A percentile compares a stretch with the other conserved stretches of the same genome.
Evolutionary conservation across 2,888 invertebrate species (phyloP).

Genomic region (Empis stercorea): DNA sequence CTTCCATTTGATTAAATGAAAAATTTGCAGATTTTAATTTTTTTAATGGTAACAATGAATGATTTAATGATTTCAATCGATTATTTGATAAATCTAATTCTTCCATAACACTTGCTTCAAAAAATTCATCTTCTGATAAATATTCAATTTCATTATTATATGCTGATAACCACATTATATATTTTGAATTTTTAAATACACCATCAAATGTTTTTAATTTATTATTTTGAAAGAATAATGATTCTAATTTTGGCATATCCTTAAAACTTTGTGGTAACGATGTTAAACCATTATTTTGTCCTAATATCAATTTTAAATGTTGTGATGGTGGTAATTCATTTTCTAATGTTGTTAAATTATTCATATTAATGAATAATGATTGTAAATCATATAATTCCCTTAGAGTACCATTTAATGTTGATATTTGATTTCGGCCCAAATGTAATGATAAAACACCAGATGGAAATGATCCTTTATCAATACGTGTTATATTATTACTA

Average conservation of each 20-base stretch:
- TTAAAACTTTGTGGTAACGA: constrained; percentile 59
- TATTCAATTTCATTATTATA: constrained; percentile 61
- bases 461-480: constrained; percentile 61
- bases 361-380: constrained; percentile 67
- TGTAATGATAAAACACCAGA: constrained; percentile 54
- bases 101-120: constrained; percentile 54
- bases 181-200: constrained; percentile 53
- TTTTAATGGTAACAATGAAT: constrained; percentile 55
- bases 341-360: constrained; percentile 60
- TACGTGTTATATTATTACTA: constrained; percentile 59
- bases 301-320: constrained; percentile 56
- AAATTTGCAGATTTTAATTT: constrained; percentile 58
- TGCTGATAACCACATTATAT: constrained; percentile 51
- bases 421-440: constrained; percentile 60
- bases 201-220: constrained; percentile 57
- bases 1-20: constrained; percentile 58
- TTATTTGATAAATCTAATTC: constrained; percentile 62
- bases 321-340: constrained; percentile 56
- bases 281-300: constrained; percentile 58
- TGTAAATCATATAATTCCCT: constrained; percentile 57
- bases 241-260: constrained; percentile 53
- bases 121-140: constrained; percentile 65
- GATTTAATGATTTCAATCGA: constrained; percentile 54
- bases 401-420: constrained; percentile 62
- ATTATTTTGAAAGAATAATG: constrained; percentile 60